Conservation (phyloP, 2,113 vertebrate genomes). For the Actenoides hombroni region DNA sequence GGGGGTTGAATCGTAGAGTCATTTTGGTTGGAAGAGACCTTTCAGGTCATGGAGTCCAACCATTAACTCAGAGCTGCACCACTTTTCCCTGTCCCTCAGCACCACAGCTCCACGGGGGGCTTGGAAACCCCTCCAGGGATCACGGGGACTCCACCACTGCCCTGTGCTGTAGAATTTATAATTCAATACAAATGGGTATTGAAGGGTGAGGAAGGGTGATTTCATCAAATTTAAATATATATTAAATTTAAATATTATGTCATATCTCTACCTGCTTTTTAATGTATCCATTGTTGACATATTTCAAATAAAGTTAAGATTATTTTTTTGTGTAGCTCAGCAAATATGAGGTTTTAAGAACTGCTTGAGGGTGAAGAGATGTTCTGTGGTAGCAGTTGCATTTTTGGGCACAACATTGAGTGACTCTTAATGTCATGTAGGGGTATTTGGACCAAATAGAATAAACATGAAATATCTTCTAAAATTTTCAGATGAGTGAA, state of each 20-base stretch:
- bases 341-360: neutral
- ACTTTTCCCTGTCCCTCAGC: too few species aligned
- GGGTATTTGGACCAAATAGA: conserved; percentile 8
- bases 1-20: neutral
- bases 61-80: too few species aligned
- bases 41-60: too few species aligned
- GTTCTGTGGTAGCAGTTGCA: neutral
- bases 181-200: neutral
- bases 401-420: neutral
- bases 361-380: neutral
- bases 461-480: neutral
- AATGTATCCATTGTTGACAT: neutral
- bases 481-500: neutral
- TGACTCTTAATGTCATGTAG: neutral
- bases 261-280: neutral
- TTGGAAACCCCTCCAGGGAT: too few species aligned
- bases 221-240: neutral
- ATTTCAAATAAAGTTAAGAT: neutral
- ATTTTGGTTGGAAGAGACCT: too few species aligned
- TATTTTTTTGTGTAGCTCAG: neutral
- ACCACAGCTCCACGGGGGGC: too few species aligned
- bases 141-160: too few species aligned
- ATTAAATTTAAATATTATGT: neutral
- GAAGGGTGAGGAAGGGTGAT: neutral
- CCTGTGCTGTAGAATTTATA: neutral